These are phyloP conservation scores for Hypena proboscidalis DNA, from an alignment of 2,888 invertebrate genomes.

Conservation along the genomic window DNA sequence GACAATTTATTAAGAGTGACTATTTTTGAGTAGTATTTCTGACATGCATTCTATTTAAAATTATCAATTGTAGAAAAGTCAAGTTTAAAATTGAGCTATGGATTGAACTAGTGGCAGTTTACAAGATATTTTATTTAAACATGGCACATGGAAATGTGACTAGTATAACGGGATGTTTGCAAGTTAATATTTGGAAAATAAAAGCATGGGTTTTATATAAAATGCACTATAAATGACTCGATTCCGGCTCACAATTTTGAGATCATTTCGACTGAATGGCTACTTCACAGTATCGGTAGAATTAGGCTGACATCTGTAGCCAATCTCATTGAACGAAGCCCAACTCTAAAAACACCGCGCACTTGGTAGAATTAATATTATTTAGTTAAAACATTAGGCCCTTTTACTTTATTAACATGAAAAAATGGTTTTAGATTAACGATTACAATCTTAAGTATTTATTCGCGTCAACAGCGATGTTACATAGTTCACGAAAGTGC, in stretches of 20 bases:
- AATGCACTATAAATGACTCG: slow-evolving; percentile 75
- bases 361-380: slow-evolving; percentile 54
- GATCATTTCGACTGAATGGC: slow-evolving; percentile 72
- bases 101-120: slow-evolving; percentile 1
- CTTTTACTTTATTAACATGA: slow-evolving; percentile 32
- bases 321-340: slow-evolving; percentile 29
- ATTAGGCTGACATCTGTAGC: slow-evolving; percentile 27
- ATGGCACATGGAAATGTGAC: slow-evolving; percentile 67
- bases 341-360: slow-evolving; percentile 59
- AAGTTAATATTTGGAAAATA: slow-evolving; percentile 47
- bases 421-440: slow-evolving; percentile 26
- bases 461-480: slow-evolving; percentile 27
- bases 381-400: slow-evolving; percentile 51
- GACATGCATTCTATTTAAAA: slow-evolving; percentile 1
- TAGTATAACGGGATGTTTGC: slow-evolving; percentile 43
- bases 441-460: slow-evolving; percentile 34
- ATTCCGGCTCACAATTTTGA: slow-evolving; percentile 76
- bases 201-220: slow-evolving; percentile 52
- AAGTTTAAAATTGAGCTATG: not conserved
- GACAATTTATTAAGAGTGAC: slow-evolving; percentile 2
- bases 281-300: slow-evolving; percentile 37
- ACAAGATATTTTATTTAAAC: slow-evolving; percentile 14
- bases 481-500: slow-evolving; percentile 57
- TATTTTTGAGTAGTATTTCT: not conserved
- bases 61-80: not conserved